These are phyloP conservation scores for Scolanthus callimorphus DNA, from an alignment of 92 coral and sea anemone genomes.

Conservation along the genomic window DNA sequence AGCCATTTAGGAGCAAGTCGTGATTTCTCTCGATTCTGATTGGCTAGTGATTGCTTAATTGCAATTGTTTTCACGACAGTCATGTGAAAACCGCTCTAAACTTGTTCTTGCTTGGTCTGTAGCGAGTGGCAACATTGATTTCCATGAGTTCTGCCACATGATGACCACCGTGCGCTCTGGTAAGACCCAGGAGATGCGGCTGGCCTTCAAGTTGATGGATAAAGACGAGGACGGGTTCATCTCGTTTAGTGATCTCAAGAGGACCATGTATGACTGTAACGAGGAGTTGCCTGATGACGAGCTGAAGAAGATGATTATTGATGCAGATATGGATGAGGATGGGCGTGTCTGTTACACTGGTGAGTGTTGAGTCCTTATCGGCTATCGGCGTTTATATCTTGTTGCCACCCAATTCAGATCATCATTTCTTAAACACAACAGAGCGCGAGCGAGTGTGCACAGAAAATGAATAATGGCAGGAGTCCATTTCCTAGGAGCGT, in stretches of 20 bases:
- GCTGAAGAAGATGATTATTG: slow-evolving; percentile 55
- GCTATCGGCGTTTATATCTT: no score
- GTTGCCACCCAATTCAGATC: no score
- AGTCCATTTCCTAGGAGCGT: no score
- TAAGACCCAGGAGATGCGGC: slow-evolving; percentile 52
- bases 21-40: no score
- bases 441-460: no score
- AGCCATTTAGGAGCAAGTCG: no score
- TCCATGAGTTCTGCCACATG: slow-evolving; percentile 50
- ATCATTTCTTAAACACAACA: no score
- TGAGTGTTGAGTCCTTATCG: no score
- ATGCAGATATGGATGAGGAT: slow-evolving; percentile 69
- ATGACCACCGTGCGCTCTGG: slow-evolving; percentile 40
- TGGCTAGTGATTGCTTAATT: no score
- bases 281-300: slow-evolving; percentile 66
- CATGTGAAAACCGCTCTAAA: no score
- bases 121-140: slow-evolving; percentile 68
- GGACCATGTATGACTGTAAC: slow-evolving; percentile 47
- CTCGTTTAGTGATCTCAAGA: slow-evolving; percentile 47
- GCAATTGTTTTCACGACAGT: no score
- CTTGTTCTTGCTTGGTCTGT: neutral
- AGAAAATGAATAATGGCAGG: no score
- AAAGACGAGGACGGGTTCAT: slow-evolving; percentile 58
- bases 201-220: slow-evolving; percentile 55
- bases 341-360: slow-evolving; percentile 81